phyloP scores from a whole-genome alignment of 1,140 invertebrate genomes.

The Leguminivora glycinivorella region DNA sequence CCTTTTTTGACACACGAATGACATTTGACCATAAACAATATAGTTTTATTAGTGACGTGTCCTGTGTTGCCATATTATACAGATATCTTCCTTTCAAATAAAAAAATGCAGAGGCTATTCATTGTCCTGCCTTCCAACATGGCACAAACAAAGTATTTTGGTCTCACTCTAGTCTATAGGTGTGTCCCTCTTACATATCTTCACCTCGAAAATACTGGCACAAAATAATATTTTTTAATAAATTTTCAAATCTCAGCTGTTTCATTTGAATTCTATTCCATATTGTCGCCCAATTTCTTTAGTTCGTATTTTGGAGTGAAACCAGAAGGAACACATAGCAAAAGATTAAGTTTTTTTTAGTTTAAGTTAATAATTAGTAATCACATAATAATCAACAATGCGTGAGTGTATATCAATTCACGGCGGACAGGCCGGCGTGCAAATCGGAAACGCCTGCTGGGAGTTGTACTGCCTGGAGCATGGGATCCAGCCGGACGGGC shows the following conservation, averaged over 20 bases:
- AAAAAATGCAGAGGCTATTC: too few relatives aligned
- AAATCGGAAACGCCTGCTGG: slow-evolving; percentile 93
- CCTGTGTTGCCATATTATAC: too few relatives aligned
- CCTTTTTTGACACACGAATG: too few relatives aligned
- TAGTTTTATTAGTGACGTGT: too few relatives aligned
- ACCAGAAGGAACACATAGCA: slow-evolving; percentile 34
- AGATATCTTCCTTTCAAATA: too few relatives aligned
- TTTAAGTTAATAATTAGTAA: slow-evolving; percentile 30
- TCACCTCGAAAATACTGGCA: slow-evolving; percentile 3
- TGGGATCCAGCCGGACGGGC: slow-evolving; percentile 91
- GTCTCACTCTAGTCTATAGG: background rate
- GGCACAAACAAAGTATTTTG: background rate
- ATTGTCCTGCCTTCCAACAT: too few relatives aligned
- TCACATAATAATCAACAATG: slow-evolving; percentile 52
- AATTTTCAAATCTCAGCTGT: slow-evolving; percentile 16
- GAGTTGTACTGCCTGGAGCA: slow-evolving; percentile 94
- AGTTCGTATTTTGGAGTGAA: slow-evolving; percentile 37
- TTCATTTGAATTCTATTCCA: slow-evolving; percentile 19
- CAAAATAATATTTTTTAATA: slow-evolving; percentile 25
- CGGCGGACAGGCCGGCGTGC: slow-evolving; percentile 90
- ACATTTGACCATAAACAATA: too few relatives aligned
- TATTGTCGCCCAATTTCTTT: slow-evolving; percentile 27
- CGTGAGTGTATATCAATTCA: slow-evolving; percentile 86
- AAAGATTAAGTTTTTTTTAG: slow-evolving; percentile 26
- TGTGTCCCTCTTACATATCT: background rate